These are phyloP conservation scores for Esox lucius DNA, from an alignment of 2,797 vertebrate genomes.

Conservation along the genomic window DNA sequence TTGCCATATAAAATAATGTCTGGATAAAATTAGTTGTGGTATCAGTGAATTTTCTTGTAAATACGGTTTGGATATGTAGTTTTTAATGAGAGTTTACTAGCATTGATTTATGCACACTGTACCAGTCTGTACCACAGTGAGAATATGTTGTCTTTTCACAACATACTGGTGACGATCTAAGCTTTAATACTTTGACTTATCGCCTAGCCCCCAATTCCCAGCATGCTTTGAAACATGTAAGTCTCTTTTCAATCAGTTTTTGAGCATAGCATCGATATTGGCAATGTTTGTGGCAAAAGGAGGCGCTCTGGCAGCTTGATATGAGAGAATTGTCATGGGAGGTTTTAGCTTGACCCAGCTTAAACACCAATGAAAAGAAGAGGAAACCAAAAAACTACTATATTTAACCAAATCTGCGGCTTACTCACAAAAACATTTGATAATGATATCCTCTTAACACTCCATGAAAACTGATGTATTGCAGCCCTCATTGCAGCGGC, in stretches of 20 bases:
- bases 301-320: conserved; percentile 75
- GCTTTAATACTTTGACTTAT: conserved; percentile 78
- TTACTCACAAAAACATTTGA: conserved; percentile 76
- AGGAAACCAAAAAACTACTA: conserved; percentile 72
- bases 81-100: conserved; percentile 45
- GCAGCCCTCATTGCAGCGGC: conserved; percentile 65
- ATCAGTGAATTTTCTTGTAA: conserved; percentile 8
- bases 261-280: conserved; percentile 79
- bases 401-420: conserved; percentile 84
- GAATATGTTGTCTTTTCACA: conserved; percentile 71
- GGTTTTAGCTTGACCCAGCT: conserved; percentile 79
- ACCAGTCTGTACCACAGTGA: conserved; percentile 43
- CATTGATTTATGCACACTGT: conserved; percentile 41
- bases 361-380: conserved; percentile 73
- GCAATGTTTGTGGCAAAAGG: conserved; percentile 73
- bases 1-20: not conserved
- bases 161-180: conserved; percentile 73
- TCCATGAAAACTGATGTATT: conserved; percentile 69
- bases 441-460: conserved; percentile 83
- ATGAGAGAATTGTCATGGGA: conserved; percentile 76
- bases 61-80: conserved; percentile 27
- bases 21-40: not conserved
- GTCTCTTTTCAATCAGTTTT: conserved; percentile 81
- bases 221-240: conserved; percentile 84
- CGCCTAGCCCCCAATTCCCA: conserved; percentile 79